Evolutionary conservation across 2,113 vertebrate genomes (phyloP).

Genomic region (Xiphophorus hellerii): DNA sequence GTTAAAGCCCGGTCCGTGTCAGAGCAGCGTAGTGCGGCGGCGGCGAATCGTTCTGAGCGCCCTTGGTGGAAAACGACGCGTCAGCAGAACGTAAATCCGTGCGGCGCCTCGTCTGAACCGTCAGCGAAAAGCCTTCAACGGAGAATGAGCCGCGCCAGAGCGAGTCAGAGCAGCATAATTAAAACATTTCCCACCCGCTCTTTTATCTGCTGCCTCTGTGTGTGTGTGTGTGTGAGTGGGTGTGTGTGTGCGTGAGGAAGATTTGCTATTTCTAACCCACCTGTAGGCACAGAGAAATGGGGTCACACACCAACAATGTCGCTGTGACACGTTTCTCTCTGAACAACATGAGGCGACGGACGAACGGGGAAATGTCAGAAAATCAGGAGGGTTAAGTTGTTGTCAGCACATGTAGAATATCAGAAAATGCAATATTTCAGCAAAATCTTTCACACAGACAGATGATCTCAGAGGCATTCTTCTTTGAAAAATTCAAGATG

Average conservation of each 20-base stretch:
- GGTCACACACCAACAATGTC: conserved; percentile 34
- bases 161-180: conserved; percentile 13
- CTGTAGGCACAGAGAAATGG: conserved; percentile 43
- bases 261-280: conserved; percentile 52
- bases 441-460: too few relatives aligned
- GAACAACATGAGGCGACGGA: neutral
- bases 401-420: too few relatives aligned
- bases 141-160: conserved; percentile 13
- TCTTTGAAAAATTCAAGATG: too few relatives aligned
- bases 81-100: neutral
- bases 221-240: neutral
- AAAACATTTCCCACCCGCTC: neutral
- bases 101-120: neutral
- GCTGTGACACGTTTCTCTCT: conserved; percentile 30
- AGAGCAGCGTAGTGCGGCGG: too few relatives aligned
- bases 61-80: conserved; percentile 5
- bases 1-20: too few relatives aligned
- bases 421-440: too few relatives aligned
- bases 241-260: neutral
- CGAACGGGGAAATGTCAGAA: conserved; percentile 39
- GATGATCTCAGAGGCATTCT: too few relatives aligned
- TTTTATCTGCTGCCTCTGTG: conserved; percentile 1
- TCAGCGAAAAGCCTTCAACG: conserved; percentile 12
- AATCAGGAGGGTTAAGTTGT: neutral
- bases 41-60: too few relatives aligned